A percentile compares a stretch with the other conserved stretches of the same genome.
These are phyloP conservation scores for Crax fasciolata DNA, from an alignment of 2,797 vertebrate species.

Conservation along the genomic window DNA sequence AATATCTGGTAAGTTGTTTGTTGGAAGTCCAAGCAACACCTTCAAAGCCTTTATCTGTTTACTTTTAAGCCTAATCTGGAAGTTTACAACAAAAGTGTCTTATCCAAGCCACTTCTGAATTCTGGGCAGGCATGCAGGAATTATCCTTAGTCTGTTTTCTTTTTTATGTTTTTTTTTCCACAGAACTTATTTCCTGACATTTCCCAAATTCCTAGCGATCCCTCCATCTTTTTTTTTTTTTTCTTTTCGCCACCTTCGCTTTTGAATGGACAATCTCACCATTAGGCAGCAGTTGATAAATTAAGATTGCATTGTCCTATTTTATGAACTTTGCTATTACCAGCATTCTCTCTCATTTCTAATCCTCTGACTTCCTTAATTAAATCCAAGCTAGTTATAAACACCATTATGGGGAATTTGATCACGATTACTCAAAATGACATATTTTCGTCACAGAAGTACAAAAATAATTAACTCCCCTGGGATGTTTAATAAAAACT, in stretches of 20 bases:
- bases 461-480: slow-evolving; percentile 8
- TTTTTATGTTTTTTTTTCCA: background rate
- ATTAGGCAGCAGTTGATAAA: background rate
- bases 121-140: background rate
- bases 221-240: background rate
- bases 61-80: background rate
- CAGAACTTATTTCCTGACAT: background rate
- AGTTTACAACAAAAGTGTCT: background rate
- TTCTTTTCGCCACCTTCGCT: background rate
- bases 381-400: slow-evolving; percentile 14
- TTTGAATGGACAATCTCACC: background rate
- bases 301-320: background rate
- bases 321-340: slow-evolving; percentile 1
- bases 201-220: background rate
- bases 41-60: background rate
- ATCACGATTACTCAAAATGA: slow-evolving; percentile 24
- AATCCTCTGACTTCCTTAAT: slow-evolving; percentile 5
- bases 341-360: background rate
- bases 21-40: background rate
- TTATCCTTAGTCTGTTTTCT: background rate
- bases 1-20: background rate
- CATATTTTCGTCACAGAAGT: slow-evolving; percentile 36
- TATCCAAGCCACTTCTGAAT: background rate
- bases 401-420: background rate
- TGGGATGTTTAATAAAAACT: background rate